phyloP scores from a whole-genome alignment of 2,888 invertebrate species.

The Eupsilia transversa region DNA sequence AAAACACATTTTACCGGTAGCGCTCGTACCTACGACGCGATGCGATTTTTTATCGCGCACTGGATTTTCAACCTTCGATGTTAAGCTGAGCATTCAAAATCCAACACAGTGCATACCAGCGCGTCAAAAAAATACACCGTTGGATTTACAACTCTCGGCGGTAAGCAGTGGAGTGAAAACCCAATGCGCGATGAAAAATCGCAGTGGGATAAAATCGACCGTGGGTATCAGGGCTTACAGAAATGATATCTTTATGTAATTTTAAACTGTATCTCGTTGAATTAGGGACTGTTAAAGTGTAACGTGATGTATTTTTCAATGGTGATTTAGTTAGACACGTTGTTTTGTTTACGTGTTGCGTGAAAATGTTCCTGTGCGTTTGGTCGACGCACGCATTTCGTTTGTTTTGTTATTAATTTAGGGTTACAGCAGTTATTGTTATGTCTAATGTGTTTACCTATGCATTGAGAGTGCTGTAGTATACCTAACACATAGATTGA shows the following conservation, averaged over 20 bases:
- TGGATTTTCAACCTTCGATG: not conserved
- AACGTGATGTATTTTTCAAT: slow-evolving; percentile 63
- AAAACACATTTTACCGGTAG: slow-evolving; percentile 62
- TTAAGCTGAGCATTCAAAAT: not conserved
- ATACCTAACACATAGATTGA: slow-evolving; percentile 37
- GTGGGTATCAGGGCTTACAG: slow-evolving; percentile 8
- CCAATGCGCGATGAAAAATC: not conserved
- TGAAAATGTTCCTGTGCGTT: slow-evolving; percentile 69
- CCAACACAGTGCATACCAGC: not conserved
- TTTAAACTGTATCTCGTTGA: slow-evolving; percentile 73
- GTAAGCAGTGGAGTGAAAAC: not conserved
- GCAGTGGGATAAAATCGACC: not conserved
- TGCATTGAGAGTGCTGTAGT: slow-evolving; percentile 64
- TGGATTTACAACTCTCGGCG: not conserved
- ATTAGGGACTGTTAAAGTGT: slow-evolving; percentile 68
- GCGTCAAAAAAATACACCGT: not conserved
- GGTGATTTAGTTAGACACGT: slow-evolving; percentile 60
- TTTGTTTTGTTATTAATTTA: slow-evolving; percentile 79
- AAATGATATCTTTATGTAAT: slow-evolving; percentile 72
- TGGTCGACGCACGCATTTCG: slow-evolving; percentile 66
- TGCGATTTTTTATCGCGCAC: no score
- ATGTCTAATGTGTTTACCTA: slow-evolving; percentile 75
- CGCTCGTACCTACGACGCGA: not conserved
- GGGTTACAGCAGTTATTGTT: slow-evolving; percentile 74
- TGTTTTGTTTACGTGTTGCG: slow-evolving; percentile 71